Evolutionary conservation across 2,113 vertebrate species (phyloP), one percentile per base, ranked within the genome.

Genomic region (Chrysochloris asiatica): DNA sequence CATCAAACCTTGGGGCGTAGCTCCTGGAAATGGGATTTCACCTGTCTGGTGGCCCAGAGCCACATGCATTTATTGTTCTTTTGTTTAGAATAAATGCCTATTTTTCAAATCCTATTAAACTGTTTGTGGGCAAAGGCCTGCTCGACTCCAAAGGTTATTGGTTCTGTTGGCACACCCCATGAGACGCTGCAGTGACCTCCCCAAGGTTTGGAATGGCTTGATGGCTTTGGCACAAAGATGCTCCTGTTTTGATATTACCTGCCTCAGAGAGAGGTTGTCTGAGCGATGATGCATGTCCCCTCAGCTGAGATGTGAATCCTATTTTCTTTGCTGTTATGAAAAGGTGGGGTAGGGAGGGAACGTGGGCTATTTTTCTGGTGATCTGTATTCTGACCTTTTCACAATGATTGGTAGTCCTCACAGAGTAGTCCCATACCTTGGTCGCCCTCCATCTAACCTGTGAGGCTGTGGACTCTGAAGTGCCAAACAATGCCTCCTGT

Each of bases 1-100:
- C 93, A 96, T 97, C 67, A 96, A 86, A 97, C 95, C 95, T 97
- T 95, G 24, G 95, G 92, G 94, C 3, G 12, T 78, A 36, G 52
- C 72, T 86, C 72, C 0, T 21, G 41, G 72, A 65, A 71, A 43
- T 52, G 30, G 43, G 38, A 26, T 76, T 92, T 83, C 75, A 28
- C 61, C 26, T 30, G 19, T 43, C 47, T 10, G 8, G 43, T 33
- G 28, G 75, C 47, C 26, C 73, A 72, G 56, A 45, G 54, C 50
- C 78, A 4, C 19, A 0, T 2, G 8, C 6, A n/a, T 28, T 43
- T 13, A 4, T 73, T 88, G 87, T 61, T 73, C 80, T 41, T 81
- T 90, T 67, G n/a, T 33, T 28, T 59, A 50, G 41, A 47, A 80
- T 69, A 59, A 76, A n/a, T 65, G 28, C 10, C 45, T 45, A 36